Evolutionary conservation across 2,888 invertebrate genomes (phyloP), one percentile per base, ranked within the genome.

Genomic region (Apocheima hispidaria): DNA sequence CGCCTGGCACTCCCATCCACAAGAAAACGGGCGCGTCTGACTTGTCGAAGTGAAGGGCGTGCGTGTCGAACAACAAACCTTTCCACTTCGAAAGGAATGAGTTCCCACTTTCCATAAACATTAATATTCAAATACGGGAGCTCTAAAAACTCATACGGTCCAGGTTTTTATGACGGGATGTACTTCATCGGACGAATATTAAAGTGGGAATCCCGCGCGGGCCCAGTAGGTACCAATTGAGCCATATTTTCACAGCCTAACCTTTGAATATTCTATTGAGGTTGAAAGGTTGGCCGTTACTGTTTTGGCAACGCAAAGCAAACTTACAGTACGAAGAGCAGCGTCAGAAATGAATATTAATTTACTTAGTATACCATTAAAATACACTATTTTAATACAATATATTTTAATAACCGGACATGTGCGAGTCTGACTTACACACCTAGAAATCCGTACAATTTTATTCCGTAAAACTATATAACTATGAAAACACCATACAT

Each of bases 171-270:
- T 88, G 83, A 82, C 79, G 78, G 84, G 83, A 73, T 88, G 88
- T 88, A 87, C 89, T 89, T 90, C 88, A 90, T 87, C 82, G 86
- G 78, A 77, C 84, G 87, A 88, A 90, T 90, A 89, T 87, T 88
- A 88, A 88, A 90, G 77, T 76, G 78, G 79, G 82, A 88, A 87
- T 84, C 85, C 85, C 82, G 75, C 75, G 73, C 73, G 86, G 81
- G 79, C 82, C 86, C 74, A 73, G 75, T n/a, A n/a, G n/a, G n/a
- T 77, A 73, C 80, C 86, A 86, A 88, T 89, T 87, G 86, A 83
- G 81, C 82, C 82, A 88, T 89, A 88, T 90, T 90, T 90, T 84
- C 79, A 82, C 84, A 82, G 73, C 78, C 83, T 75, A 74, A 78
- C 86, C 84, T 84, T 83, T 89, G 86, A 90, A 90, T 90, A 89